Percentiles rank a stretch among this genome's conserved stretches.
Conservation (phyloP, 1,140 invertebrate species). For the Antheraea pernyi region DNA sequence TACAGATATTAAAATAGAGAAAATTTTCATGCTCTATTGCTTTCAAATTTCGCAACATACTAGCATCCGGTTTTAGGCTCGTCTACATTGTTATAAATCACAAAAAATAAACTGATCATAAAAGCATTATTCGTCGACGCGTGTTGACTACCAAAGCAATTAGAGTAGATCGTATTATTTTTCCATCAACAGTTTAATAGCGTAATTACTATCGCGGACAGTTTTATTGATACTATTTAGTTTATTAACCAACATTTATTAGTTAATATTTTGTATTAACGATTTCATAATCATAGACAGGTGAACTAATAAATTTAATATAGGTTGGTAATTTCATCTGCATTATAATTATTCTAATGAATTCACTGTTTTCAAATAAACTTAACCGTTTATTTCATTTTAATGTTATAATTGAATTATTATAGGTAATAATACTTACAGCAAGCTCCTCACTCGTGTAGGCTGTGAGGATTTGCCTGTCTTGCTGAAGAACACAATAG, state of each 20-base stretch:
- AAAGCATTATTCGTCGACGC: constrained; percentile 22
- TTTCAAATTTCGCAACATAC: constrained; percentile 39
- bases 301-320: too few species aligned
- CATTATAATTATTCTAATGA: too few species aligned
- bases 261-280: too few species aligned
- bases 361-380: too few species aligned
- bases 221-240: neutral
- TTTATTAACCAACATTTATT: too few species aligned
- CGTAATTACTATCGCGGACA: neutral
- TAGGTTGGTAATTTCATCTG: too few species aligned
- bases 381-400: neutral
- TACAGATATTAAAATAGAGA: neutral
- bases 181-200: neutral
- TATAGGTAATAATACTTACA: constrained; percentile 80
- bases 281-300: too few species aligned
- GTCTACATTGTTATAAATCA: constrained; percentile 37
- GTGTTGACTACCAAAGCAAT: constrained; percentile 19
- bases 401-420: neutral
- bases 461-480: constrained; percentile 90
- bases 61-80: constrained; percentile 40
- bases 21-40: constrained; percentile 51
- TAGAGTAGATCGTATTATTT: neutral
- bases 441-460: constrained; percentile 94
- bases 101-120: constrained; percentile 19
- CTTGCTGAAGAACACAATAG: constrained; percentile 92